Evolutionary conservation across 2,113 vertebrate species (phyloP).

Genomic region (Strigops habroptila): DNA sequence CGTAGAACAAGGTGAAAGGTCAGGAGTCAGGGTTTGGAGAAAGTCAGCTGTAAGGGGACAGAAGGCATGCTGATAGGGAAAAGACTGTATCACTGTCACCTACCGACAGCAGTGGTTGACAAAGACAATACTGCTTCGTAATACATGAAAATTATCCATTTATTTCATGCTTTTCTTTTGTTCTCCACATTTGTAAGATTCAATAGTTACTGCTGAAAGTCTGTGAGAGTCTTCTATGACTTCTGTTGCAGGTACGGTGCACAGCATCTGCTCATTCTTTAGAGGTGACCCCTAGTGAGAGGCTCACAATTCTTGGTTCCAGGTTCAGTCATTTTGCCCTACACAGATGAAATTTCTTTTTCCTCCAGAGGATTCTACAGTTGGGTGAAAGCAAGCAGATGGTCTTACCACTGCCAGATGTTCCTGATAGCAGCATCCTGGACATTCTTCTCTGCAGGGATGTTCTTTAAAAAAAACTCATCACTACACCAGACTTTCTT

Average conservation of each 20-base stretch:
- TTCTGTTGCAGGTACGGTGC: background rate
- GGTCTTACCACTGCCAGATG: background rate
- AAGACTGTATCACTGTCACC: slow-evolving; percentile 22
- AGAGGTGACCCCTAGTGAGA: background rate
- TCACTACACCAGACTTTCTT: background rate
- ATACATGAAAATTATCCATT: background rate
- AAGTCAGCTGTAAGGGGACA: slow-evolving; percentile 21
- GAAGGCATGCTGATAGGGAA: slow-evolving; percentile 9
- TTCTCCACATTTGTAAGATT: background rate
- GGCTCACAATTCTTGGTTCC: background rate
- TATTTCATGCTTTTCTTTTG: background rate
- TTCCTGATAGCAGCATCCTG: background rate
- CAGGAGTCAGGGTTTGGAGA: slow-evolving; percentile 2
- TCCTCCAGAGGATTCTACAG: background rate
- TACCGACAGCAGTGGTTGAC: background rate
- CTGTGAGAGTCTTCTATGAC: background rate
- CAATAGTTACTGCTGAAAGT: background rate
- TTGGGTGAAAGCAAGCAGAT: background rate
- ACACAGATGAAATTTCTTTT: background rate
- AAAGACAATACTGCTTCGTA: background rate
- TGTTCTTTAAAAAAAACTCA: background rate
- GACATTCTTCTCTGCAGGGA: background rate
- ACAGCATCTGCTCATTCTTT: background rate
- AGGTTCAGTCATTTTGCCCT: background rate
- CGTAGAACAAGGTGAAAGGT: slow-evolving; percentile 32